Evolutionary conservation across 2,113 vertebrate species (phyloP).

Genomic region (Leucopsar rothschildi): DNA sequence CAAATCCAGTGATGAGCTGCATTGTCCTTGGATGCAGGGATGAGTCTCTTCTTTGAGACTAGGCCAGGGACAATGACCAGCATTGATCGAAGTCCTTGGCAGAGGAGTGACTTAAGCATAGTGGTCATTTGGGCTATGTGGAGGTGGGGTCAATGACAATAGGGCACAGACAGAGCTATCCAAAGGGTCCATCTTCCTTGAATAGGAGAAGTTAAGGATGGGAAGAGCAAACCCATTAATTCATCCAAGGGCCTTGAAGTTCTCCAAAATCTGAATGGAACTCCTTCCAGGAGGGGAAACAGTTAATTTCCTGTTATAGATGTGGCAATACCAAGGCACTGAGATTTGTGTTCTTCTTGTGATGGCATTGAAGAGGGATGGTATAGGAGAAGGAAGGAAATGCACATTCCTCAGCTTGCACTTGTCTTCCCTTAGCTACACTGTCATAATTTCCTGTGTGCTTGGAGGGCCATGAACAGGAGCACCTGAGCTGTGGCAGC

Average conservation of each 20-base stretch:
- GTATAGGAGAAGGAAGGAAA: neutral
- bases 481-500: neutral
- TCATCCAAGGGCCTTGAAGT: neutral
- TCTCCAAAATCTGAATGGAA: neutral
- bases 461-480: fast-evolving
- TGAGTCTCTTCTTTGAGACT: fast-evolving
- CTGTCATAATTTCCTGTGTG: neutral
- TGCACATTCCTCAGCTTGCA: neutral
- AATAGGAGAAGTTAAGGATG: neutral
- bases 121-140: neutral
- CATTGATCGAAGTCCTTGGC: neutral
- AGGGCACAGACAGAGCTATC: neutral
- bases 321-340: neutral
- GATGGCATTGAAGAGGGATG: neutral
- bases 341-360: neutral
- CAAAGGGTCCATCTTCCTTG: neutral
- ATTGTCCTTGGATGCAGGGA: neutral
- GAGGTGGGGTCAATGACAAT: neutral
- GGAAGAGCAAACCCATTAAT: neutral
- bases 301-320: neutral
- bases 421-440: neutral
- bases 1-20: neutral
- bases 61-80: neutral
- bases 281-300: neutral
- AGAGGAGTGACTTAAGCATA: neutral